Evolutionary conservation across 2,113 vertebrate species (phyloP).

Genomic region (Menura novaehollandiae): DNA sequence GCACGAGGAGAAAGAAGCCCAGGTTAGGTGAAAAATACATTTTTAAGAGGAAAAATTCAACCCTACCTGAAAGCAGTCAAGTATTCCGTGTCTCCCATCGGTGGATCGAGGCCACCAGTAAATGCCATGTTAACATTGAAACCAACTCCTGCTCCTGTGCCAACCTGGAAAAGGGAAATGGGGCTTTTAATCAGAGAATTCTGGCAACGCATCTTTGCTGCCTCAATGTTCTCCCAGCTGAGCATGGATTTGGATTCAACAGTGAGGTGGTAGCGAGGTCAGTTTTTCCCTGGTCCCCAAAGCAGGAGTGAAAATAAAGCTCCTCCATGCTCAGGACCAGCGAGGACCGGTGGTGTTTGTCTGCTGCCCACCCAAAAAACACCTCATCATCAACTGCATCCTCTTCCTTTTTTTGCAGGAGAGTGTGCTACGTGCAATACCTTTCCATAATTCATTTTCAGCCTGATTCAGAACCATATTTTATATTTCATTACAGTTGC

Average conservation of each 20-base stretch:
- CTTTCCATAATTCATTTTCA: not conserved
- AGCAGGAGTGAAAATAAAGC: not conserved
- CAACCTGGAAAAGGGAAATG: slow-evolving; percentile 75
- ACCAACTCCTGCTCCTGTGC: slow-evolving; percentile 85
- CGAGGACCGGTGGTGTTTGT: not conserved
- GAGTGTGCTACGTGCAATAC: not conserved
- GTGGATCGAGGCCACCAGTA: slow-evolving; percentile 92
- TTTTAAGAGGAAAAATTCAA: not conserved
- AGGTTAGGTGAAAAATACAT: not conserved
- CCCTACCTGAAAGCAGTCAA: slow-evolving; percentile 92
- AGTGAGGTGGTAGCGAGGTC: not conserved
- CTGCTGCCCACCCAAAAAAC: not conserved
- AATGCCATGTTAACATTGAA: slow-evolving; percentile 98
- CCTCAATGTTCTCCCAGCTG: not conserved
- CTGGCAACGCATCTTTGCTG: not conserved
- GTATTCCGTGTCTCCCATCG: slow-evolving; percentile 93
- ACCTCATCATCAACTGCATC: not conserved
- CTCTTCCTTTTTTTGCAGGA: not conserved
- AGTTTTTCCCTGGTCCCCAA: not conserved
- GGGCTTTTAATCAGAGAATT: not conserved
- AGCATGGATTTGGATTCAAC: not conserved
- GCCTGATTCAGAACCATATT: not conserved
- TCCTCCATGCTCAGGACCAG: not conserved
- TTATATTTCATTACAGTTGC: not conserved
- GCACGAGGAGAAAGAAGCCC: accelerated